Base-by-base conservation (phyloP, 2,797 vertebrate species). In the Staurois parvus region DNA sequence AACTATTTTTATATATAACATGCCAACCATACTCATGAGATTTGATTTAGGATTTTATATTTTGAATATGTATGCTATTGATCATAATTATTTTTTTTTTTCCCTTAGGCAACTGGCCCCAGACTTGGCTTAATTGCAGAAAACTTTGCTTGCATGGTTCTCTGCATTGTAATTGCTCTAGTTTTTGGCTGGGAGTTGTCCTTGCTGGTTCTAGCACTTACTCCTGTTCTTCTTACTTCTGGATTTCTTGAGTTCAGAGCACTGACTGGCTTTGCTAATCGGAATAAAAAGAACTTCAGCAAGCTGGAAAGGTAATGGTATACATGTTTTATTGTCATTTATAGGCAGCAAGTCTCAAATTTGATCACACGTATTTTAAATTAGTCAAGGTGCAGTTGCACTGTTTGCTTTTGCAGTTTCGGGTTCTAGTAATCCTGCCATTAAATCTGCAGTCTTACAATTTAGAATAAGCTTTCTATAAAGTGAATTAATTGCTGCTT, bases 101-200 rank as follows among this genome's bases (percentile, higher is more conserved):
- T 48, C 7, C 34, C 91, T 66, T 32, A 89, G 79, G 76, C 90
- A 87, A 88, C 76, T 76, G 87, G 87, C 29, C 88, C 87, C 83
- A 90, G 87, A 37, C 24, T 90, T 83, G 89, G 80, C 87, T 76
- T 77, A 88, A 62, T 78, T 79, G 87, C 52, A 83, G 87, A 90
- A 88, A 92, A 89, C 28, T 66, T 72, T 68, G 86, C 72, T 66
- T 77, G 78, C 74, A 91, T 91, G 88, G 83, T 4, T 29, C 24
- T 90, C 72, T 92, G 89, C 34, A 6, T 85, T 48, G 76, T 91
- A 68, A 30, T 90, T 2, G 88, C 86, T 77, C 88, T 91, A 74
- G 72, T 88, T 2, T 87, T 83, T 2, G 37, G 77, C 28, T 89
- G 90, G 89, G 88, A 93, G 83, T 90, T 91, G 90, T 88, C 89